phyloP scores from a whole-genome alignment of 2,113 vertebrate species.

The Brienomyrus longianalis region DNA sequence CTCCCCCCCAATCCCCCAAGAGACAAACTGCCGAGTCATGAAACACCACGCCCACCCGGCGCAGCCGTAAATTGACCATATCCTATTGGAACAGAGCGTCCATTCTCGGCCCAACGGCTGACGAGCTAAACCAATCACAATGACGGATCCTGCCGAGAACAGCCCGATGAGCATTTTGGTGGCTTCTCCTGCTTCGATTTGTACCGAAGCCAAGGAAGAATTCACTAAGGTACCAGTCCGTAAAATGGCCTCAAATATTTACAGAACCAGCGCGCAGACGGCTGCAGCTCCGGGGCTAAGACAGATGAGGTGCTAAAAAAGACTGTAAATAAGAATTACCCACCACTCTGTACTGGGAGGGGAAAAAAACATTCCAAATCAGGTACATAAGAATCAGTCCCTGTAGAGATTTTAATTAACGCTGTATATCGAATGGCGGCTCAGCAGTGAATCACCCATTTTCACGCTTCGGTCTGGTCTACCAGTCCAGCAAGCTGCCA shows the following conservation, averaged over 20 bases:
- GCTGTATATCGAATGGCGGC: neutral
- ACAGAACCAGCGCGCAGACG: neutral
- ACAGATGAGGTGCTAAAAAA: neutral
- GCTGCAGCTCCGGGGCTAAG: neutral
- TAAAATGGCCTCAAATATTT: neutral
- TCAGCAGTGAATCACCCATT: neutral
- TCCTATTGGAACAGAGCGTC: conserved; percentile 19
- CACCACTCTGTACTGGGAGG: neutral
- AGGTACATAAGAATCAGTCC: neutral
- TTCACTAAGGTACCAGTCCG: neutral
- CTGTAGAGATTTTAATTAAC: neutral
- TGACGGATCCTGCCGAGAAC: neutral
- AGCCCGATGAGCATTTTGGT: too few species aligned
- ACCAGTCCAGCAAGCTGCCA: neutral
- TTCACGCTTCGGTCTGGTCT: neutral
- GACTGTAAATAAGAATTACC: neutral
- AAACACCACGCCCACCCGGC: neutral
- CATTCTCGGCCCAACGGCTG: neutral
- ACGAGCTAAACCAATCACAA: neutral
- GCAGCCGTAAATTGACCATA: conserved; percentile 16
- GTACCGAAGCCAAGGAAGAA: neutral
- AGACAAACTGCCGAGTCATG: neutral
- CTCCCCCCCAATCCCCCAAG: neutral
- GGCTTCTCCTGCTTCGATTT: neutral
- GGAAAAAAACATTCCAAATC: neutral